A percentile compares a stretch with the other conserved stretches of the same genome.
These are phyloP conservation scores for Emydocephalus ijimae DNA, from an alignment of 2,113 vertebrate genomes.

Conservation along the genomic window DNA sequence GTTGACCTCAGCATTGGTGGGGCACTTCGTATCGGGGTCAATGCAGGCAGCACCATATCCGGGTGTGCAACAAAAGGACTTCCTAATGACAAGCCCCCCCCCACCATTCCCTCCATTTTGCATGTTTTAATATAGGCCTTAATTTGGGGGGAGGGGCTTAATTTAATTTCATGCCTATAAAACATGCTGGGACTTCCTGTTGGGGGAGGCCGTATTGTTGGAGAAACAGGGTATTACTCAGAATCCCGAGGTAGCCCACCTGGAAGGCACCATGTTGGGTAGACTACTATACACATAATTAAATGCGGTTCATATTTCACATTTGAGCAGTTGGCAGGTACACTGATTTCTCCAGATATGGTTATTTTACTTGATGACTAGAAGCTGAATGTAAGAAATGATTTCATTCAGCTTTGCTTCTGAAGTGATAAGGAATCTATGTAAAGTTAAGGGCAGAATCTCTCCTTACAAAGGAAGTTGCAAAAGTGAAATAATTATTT, in stretches of 20 bases:
- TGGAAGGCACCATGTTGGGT: not conserved
- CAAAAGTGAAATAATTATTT: not conserved
- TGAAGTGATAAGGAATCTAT: not conserved
- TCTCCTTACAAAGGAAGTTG: not conserved
- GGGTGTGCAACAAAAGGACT: too few species aligned
- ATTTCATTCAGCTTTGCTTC: too few species aligned
- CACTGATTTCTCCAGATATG: not conserved
- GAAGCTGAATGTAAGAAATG: not conserved
- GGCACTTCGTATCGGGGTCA: too few species aligned
- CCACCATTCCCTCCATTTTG: too few species aligned
- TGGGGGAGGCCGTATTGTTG: too few species aligned
- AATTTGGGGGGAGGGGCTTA: too few species aligned
- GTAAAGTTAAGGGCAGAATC: not conserved
- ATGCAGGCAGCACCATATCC: too few species aligned
- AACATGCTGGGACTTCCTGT: too few species aligned
- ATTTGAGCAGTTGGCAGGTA: not conserved
- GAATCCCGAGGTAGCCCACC: not conserved
- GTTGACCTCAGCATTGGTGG: too few species aligned
- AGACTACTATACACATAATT: not conserved
- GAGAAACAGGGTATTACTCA: not conserved
- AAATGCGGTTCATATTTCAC: not conserved
- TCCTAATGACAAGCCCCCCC: too few species aligned
- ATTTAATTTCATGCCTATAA: too few species aligned
- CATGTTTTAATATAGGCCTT: too few species aligned
- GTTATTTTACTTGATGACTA: not conserved